Base-by-base conservation (phyloP, 2,113 vertebrate species). In the Phalacrocorax brasilianus region DNA sequence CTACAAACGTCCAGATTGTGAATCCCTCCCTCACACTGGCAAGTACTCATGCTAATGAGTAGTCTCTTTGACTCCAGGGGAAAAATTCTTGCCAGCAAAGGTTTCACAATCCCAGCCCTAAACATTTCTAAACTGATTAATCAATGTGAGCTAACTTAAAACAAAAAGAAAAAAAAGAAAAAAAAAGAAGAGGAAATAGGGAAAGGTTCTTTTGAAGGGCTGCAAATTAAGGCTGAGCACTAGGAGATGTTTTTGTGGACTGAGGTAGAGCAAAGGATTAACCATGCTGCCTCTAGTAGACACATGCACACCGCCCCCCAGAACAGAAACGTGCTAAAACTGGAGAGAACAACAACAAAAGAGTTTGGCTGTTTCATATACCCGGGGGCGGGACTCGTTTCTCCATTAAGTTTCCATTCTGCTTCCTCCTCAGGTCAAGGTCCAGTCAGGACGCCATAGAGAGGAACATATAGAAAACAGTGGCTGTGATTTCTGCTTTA, bases 21-120 rank as follows among this genome's bases (percentile, higher is more conserved):
- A 94, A 91, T 93, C 91, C 75, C 84, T 93, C 95, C 85, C 91
- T 93, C 95, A 96, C 2, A 77, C 92, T 97, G 95, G 95, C 92
- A 97, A 96, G 86, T 72, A 96, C 88, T 97, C 95, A 94, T 93
- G 88, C 66, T 88, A 94, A 96, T 92, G 95, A 96, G 86, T 91
- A 93, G 95, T 94, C 91, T 93, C 86, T 83, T 96, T 92, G 86
- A 95, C 95, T 96, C 93, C 93, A 92, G 79, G 76, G 90, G 65
- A 92, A 91, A 90, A 95, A 84, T 73, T 92, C 84, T 92, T 97
- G 91, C 94, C 96, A 97, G 86, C 35, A 87, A 94, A 92, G 95
- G 91, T 92, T 97, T 95, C 92, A 89, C 92, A 95, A 94, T 95
- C 74, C 40, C 44, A 92, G 56, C 66, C 76, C 80, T 72, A 94